Percentiles rank a stretch among this genome's conserved stretches.
phyloP scores from a whole-genome alignment of 2,113 vertebrate species.

The Chaetodon auriga region DNA sequence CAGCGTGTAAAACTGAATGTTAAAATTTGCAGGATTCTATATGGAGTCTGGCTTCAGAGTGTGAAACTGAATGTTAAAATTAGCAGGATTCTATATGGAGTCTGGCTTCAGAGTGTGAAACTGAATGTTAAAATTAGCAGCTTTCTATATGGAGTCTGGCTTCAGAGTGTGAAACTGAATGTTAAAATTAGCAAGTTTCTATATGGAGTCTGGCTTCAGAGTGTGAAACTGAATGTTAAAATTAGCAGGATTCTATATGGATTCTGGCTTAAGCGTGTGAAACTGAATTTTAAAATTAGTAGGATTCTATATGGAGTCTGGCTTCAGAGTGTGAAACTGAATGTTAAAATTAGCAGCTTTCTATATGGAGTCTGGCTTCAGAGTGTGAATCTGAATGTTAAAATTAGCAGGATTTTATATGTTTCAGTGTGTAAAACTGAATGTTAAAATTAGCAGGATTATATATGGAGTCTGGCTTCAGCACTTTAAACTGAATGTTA shows the following conservation, averaged over 20 bases:
- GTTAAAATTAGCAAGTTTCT: rapidly evolving
- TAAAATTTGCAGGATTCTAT: too few species aligned
- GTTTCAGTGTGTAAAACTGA: neutral
- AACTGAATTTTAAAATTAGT: neutral
- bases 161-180: neutral
- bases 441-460: rapidly evolving
- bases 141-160: neutral
- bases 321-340: neutral
- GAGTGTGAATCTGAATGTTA: rapidly evolving
- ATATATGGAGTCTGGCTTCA: neutral
- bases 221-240: rapidly evolving
- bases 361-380: neutral
- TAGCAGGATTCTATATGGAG: too few species aligned
- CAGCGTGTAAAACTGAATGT: rapidly evolving
- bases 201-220: neutral
- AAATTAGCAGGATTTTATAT: too few species aligned
- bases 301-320: neutral
- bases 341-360: rapidly evolving
- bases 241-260: too few species aligned
- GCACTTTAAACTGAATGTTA: rapidly evolving
- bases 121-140: rapidly evolving
- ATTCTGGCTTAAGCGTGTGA: neutral
- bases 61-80: neutral
- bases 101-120: neutral
- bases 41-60: neutral